Conservation (phyloP, 2,113 vertebrate species). For the Eulemur macaco region DNA sequence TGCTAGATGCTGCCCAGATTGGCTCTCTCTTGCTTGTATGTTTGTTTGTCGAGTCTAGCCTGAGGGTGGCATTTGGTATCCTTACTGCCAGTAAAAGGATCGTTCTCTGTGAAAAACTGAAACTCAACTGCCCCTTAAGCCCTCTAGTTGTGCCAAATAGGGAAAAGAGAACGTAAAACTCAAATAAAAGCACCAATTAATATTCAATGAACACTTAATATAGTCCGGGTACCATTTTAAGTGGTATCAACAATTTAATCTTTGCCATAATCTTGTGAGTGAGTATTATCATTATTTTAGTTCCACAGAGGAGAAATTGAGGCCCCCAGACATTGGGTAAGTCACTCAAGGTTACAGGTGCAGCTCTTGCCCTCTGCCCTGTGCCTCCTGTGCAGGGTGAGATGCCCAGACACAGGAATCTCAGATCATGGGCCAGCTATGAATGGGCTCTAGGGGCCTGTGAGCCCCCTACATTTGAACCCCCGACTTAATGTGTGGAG, state of each 20-base stretch:
- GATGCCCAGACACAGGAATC: background rate
- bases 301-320: background rate
- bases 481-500: background rate
- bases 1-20: background rate
- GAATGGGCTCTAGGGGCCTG: background rate
- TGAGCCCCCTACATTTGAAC: background rate
- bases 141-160: background rate
- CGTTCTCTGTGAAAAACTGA: constrained; percentile 8
- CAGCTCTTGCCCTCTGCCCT: background rate
- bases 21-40: background rate
- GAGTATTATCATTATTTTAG: background rate
- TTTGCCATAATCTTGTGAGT: background rate
- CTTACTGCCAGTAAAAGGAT: constrained; percentile 16
- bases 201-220: background rate
- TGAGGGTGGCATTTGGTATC: background rate
- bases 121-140: background rate
- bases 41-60: background rate
- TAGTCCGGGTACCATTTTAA: background rate
- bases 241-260: background rate
- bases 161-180: background rate
- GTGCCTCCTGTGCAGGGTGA: background rate
- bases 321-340: background rate
- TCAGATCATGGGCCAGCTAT: background rate
- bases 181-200: background rate
- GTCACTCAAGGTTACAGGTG: background rate